These are phyloP conservation scores for Drosophila funebris DNA, from an alignment of 1,140 invertebrate species.

Conservation along the genomic window DNA sequence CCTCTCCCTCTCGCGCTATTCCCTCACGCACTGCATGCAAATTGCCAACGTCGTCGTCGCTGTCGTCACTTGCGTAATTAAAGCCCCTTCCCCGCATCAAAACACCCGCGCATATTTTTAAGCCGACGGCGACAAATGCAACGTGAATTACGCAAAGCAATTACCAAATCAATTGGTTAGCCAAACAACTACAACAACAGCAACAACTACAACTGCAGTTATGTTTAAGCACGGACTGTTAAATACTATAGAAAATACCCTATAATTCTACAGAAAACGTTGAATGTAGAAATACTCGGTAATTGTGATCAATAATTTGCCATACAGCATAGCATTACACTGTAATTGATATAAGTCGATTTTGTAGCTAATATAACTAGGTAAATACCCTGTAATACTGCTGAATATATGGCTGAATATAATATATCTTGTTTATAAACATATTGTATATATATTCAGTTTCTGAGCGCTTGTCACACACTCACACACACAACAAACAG, in stretches of 20 bases:
- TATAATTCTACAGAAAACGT: neutral
- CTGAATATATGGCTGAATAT: too few relatives aligned
- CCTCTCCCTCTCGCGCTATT: neutral
- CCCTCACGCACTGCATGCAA: constrained; percentile 40
- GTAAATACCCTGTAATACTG: too few relatives aligned
- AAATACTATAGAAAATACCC: neutral
- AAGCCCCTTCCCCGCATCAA: constrained; percentile 5
- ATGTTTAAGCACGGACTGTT: neutral
- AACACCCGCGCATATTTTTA: neutral
- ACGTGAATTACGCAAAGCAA: constrained; percentile 48
- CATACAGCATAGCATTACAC: too few relatives aligned
- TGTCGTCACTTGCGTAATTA: constrained; percentile 43
- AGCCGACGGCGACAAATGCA: constrained; percentile 39
- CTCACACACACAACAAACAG: too few relatives aligned
- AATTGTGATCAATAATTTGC: too few relatives aligned
- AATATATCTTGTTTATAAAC: too few relatives aligned
- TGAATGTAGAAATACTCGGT: too few relatives aligned
- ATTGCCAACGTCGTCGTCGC: constrained; percentile 10
- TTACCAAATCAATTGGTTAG: constrained; percentile 42
- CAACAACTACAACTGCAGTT: constrained; percentile 11
- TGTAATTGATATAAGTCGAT: too few relatives aligned
- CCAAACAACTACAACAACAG: constrained; percentile 2
- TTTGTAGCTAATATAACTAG: too few relatives aligned
- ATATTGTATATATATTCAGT: too few relatives aligned
- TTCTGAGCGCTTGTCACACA: too few relatives aligned